Evolutionary conservation across 2,888 invertebrate genomes (phyloP), one percentile per base, ranked within the genome.

Genomic region (Venustoraphidia nigricollis): DNA sequence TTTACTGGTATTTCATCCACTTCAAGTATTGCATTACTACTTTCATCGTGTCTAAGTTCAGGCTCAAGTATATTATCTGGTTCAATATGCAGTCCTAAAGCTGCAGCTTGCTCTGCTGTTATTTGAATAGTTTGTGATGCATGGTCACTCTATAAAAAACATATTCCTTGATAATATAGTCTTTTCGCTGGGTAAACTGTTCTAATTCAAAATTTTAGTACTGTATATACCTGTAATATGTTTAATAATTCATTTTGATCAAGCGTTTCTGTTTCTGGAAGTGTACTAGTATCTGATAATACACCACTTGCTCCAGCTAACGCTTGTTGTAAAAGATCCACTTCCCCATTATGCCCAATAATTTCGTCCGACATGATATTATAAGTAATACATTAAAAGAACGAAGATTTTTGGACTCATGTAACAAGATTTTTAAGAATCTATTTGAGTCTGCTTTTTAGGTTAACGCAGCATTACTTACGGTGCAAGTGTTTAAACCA

Each of bases 121-220:
- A 55, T 41, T 39, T 52, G 52, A 3, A 55, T 47, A 5, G 52
- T 40, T 36, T 54, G 52, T 9, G 53, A 47, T 13, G 49, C 46
- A 9, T 50, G 50, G 37, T 54, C 50, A 10, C 40, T 34, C 54
- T 54, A 44, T 42, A 52, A 44, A 39, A 39, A 39, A 11, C 13
- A 38, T 38, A 38, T 38, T 8, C 8, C 13, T 38, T 38, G n/a
- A 38, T 11, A 38, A 10, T 4, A 38, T 38, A 38, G 4, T 38
- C 6, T 27, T 27, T 6, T 27, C 27, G 27, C 1, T 39, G n/a
- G 17, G 9, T 39, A 39, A 39, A 41, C 17, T 45, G 27, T 36
- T 36, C 3, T 14, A 36, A n/a, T 44, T 44, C 11, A 8, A 37
- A 45, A 27, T 27, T 6, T 27, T 6, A 27, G 27, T 27, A 27